phyloP scores from a whole-genome alignment of 2,888 invertebrate genomes.

The Smittia aterrima region DNA sequence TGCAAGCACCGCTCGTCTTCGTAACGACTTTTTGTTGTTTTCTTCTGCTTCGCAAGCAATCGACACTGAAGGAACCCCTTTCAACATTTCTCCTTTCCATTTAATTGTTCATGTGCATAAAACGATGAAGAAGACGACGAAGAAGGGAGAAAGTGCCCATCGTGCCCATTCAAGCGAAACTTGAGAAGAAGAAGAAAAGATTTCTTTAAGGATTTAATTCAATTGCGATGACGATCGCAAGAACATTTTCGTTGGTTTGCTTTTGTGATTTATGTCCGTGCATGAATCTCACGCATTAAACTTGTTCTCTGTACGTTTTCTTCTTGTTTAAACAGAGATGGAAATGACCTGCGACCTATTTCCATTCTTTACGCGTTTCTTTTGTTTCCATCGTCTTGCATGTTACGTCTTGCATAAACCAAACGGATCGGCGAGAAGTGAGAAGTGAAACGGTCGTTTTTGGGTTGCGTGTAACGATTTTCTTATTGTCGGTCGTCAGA shows the following conservation, averaged over 20 bases:
- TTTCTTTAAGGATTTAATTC: too few relatives aligned
- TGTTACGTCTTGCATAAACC: background rate
- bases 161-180: background rate
- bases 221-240: too few relatives aligned
- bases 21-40: too few relatives aligned
- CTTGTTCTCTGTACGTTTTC: background rate
- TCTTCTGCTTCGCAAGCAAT: too few relatives aligned
- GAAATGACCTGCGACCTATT: slow-evolving; percentile 4
- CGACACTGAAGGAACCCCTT: too few relatives aligned
- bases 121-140: background rate
- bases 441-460: background rate
- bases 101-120: too few relatives aligned
- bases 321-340: background rate
- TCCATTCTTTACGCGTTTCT: background rate
- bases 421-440: background rate
- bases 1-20: too few relatives aligned
- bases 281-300: background rate
- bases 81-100: too few relatives aligned
- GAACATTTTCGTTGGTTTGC: too few relatives aligned
- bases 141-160: slow-evolving; percentile 4
- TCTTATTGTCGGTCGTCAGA: too few relatives aligned
- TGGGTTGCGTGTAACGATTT: too few relatives aligned
- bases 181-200: background rate
- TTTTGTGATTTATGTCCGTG: too few relatives aligned
- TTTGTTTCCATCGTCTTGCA: background rate